Conservation (phyloP, 2,888 invertebrate genomes). For the Phaedon cochleariae region DNA sequence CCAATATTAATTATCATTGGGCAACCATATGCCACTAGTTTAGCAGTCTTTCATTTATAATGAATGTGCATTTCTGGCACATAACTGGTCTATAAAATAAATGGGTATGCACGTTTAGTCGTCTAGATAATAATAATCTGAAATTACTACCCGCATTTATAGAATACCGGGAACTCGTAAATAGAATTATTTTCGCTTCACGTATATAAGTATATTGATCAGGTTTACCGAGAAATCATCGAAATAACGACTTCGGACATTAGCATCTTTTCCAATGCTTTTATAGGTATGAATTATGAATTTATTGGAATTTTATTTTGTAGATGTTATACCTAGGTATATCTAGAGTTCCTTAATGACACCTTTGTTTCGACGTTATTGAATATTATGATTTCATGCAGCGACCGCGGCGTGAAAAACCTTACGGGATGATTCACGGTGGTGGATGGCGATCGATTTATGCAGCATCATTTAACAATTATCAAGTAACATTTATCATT, state of each 20-base stretch:
- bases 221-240: constrained; percentile 37
- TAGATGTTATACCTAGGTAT: too few relatives aligned
- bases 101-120: constrained; percentile 18
- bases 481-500: too few relatives aligned
- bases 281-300: background rate
- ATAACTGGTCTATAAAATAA: constrained; percentile 3
- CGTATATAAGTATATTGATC: constrained; percentile 37
- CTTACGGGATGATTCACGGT: too few relatives aligned
- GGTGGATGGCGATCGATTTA: too few relatives aligned
- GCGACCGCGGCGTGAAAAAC: too few relatives aligned
- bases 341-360: too few relatives aligned
- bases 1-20: too few relatives aligned
- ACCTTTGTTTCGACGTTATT: too few relatives aligned
- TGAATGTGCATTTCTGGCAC: background rate
- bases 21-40: background rate
- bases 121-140: constrained; percentile 37
- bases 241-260: constrained; percentile 27
- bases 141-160: constrained; percentile 40
- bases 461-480: too few relatives aligned
- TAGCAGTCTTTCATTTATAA: background rate
- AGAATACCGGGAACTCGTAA: constrained; percentile 38
- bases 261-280: constrained; percentile 10
- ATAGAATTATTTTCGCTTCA: constrained; percentile 35
- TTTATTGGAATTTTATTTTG: background rate
- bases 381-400: too few relatives aligned